Evolutionary conservation across 2,113 vertebrate genomes (phyloP), one percentile per base, ranked within the genome.

Genomic region (Poicephalus gulielmi): DNA sequence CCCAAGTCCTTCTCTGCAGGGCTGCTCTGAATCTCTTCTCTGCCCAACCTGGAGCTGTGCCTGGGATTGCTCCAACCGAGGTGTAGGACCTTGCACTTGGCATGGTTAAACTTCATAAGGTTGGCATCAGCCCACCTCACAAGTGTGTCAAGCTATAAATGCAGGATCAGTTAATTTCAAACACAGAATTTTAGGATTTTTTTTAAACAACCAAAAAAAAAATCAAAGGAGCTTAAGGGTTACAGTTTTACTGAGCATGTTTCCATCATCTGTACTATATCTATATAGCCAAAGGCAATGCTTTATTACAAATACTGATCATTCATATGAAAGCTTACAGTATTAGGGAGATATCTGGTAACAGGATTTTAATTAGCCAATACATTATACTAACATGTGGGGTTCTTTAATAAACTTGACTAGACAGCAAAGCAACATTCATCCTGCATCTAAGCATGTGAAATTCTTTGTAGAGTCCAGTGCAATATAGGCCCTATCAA

Each of bases 281-380:
- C 76, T 91, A n/a, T 12, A 17, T 15, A 94, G 19, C 39, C 43
- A 89, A 86, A 43, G 46, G 62, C 60, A 91, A 62, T 77, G 27
- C 82, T 96, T 95, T 53, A 66, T 77, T 81, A 59, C 35, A 86
- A 92, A 73, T 17, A 63, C 27, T 31, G 24, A 20, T n/a, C 2
- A 1, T 75, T 95, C 59, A 77, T 33, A 11, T 27, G 16, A 77
- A 92, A 90, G 28, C 33, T 67, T 82, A 55, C 57, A 59, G 33
- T 35, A 59, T 35, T 23, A 59, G 33, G 57, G 22, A 35, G 82
- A 76, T 75, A 79, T 41, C 57, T 93, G 4, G 57, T 60, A 91
- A 87, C 18, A n/a, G 44, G 33, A 88, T 69, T 93, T 94, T 90
- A 93, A 92, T 93, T 93, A 73, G 49, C 44, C 59, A 80, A 69